Evolutionary conservation across 1,140 invertebrate genomes (phyloP), one percentile per base, ranked within the genome.

Genomic region (Solenopsis fugax): DNA sequence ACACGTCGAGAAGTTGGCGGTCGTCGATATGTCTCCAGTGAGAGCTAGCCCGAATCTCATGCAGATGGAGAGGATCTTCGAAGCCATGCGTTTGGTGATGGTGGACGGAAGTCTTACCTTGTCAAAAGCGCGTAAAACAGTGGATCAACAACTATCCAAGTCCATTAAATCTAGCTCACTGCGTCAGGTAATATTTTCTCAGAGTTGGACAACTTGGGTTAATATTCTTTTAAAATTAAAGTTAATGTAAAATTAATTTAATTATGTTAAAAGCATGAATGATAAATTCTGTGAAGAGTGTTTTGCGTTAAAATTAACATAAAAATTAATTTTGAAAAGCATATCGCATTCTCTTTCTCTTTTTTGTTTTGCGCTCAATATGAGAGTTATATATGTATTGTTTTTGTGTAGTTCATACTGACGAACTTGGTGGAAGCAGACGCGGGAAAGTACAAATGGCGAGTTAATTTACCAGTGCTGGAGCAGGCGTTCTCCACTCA

Each of bases 1-100:
- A 71, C 87, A 97, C 24, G 96, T 98, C 2, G 97, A 98, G 24
- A 97, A 97, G 89, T 93, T 98, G 34, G 96, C 99, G 64, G 96
- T 99, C 5, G 97, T 98, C 58, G 98, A 99, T 92, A 97, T 99
- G 87, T 97, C 97, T 13, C 98, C 98, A 3, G 93, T 97, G 0
- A 96, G 96, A 86, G 96, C 96, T 0, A 97, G 97, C 80, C 96
- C 96, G 16, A 96, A 96, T 92, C 96, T 97, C 21, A 93, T 95
- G 73, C 94, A 96, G 10, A 97, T 98, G 96, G 94, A 94, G 0
- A 94, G 95, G 58, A 95, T 98, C 80, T 97, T 98, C 89, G 94
- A 96, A 85, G 96, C 96, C 1, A 97, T 98, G 97, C 91, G 95
- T 56, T 91, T 94, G 2, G 94, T 97, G 2, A 90, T 95, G 1